Evolutionary conservation across 2,113 vertebrate species (phyloP).

Genomic region (Pituophis catenifer): DNA sequence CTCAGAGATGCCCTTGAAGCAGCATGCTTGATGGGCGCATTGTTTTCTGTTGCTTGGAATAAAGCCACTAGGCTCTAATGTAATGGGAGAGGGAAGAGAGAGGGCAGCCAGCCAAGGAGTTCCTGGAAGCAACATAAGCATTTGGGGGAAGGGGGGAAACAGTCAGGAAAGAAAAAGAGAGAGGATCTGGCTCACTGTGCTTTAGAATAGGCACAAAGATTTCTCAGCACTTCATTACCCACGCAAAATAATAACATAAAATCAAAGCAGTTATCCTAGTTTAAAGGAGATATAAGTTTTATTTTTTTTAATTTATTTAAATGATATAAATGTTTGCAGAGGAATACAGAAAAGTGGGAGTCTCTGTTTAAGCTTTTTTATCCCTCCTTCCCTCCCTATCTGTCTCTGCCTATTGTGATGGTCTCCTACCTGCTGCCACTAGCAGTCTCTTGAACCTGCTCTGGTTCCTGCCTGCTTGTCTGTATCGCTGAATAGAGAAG

Average conservation of each 20-base stretch:
- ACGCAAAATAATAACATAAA: neutral
- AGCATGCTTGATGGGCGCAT: neutral
- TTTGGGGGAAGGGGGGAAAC: neutral
- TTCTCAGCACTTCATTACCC: neutral
- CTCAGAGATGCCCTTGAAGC: neutral
- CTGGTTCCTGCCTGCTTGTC: neutral
- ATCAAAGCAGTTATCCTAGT: neutral
- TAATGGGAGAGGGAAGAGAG: neutral
- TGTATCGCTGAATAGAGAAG: neutral
- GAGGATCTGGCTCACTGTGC: neutral
- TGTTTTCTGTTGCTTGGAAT: neutral
- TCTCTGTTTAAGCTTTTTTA: neutral
- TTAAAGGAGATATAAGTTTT: neutral
- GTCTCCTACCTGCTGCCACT: neutral
- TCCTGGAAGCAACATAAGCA: neutral
- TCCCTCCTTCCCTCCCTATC: neutral
- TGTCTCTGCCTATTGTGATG: neutral
- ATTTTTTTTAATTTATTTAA: neutral
- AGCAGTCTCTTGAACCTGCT: neutral
- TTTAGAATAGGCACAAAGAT: neutral
- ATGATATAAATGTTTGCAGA: neutral
- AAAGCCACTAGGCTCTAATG: neutral
- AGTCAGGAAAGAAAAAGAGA: neutral
- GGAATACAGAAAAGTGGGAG: neutral
- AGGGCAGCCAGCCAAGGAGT: neutral